Evolutionary conservation across 2,113 vertebrate genomes (phyloP).

Genomic region (Calidris pugnax): DNA sequence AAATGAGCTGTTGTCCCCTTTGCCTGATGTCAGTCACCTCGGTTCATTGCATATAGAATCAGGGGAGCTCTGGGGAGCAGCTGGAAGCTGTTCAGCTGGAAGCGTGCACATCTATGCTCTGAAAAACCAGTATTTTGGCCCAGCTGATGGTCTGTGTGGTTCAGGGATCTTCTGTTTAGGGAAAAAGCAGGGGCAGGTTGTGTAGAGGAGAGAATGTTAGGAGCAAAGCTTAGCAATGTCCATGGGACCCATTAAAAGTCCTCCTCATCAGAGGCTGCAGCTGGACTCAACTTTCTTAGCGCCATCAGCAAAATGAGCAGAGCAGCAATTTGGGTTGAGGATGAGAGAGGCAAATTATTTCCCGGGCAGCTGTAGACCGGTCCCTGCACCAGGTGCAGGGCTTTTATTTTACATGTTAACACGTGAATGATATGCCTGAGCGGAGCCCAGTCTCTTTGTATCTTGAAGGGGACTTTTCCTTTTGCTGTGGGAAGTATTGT

Average conservation of each 20-base stretch:
- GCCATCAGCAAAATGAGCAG: neutral
- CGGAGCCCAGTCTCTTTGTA: neutral
- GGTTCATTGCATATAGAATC: neutral
- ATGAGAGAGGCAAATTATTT: neutral
- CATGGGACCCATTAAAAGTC: neutral
- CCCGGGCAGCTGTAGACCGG: neutral
- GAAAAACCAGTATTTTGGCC: neutral
- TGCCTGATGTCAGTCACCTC: neutral
- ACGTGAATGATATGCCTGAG: neutral
- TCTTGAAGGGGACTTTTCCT: neutral
- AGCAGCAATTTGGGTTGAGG: neutral
- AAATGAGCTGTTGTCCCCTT: neutral
- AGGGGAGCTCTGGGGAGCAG: neutral
- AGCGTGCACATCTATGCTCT: accelerated
- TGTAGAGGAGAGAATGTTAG: neutral
- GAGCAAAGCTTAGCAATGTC: neutral
- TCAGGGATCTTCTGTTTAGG: neutral
- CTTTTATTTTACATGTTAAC: neutral
- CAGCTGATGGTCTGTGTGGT: accelerated
- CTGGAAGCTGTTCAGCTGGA: neutral
- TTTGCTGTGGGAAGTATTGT: neutral
- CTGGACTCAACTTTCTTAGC: neutral
- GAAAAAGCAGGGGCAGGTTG: neutral
- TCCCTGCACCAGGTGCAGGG: neutral
- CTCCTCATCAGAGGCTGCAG: neutral